Conservation (phyloP, 2,797 vertebrate species). For the Caiman crocodilus region DNA sequence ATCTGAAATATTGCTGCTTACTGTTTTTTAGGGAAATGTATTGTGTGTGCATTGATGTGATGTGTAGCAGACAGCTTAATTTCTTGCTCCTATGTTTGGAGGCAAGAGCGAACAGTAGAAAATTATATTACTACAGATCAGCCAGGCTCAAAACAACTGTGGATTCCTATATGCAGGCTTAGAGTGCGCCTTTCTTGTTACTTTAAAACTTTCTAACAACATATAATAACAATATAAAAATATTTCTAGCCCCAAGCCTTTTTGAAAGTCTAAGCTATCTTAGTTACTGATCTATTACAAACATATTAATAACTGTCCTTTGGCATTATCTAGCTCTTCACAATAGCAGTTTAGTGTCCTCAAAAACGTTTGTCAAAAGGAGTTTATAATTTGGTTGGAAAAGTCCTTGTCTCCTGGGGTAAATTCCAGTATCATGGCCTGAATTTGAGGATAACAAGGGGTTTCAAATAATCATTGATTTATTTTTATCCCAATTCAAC, state of each 20-base stretch:
- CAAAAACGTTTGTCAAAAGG: neutral
- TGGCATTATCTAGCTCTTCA: neutral
- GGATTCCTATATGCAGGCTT: neutral
- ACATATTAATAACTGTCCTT: conserved; percentile 1
- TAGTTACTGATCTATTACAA: neutral
- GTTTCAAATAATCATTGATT: neutral
- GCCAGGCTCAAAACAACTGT: neutral
- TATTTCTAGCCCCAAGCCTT: neutral
- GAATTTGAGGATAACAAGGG: neutral
- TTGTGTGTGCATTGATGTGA: neutral
- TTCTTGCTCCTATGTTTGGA: neutral
- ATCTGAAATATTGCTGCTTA: neutral
- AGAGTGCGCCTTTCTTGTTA: neutral
- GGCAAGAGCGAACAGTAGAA: neutral
- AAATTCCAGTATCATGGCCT: neutral
- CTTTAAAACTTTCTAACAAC: neutral
- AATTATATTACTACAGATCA: neutral
- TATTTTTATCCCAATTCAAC: neutral
- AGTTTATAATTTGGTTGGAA: neutral
- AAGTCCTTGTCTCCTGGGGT: neutral
- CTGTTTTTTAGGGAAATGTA: neutral
- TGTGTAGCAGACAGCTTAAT: neutral
- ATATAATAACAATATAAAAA: neutral
- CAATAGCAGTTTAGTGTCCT: neutral
- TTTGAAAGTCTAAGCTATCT: conserved; percentile 14